Evolutionary conservation across 2,113 vertebrate species (phyloP).

Genomic region (Etheostoma spectabile): DNA sequence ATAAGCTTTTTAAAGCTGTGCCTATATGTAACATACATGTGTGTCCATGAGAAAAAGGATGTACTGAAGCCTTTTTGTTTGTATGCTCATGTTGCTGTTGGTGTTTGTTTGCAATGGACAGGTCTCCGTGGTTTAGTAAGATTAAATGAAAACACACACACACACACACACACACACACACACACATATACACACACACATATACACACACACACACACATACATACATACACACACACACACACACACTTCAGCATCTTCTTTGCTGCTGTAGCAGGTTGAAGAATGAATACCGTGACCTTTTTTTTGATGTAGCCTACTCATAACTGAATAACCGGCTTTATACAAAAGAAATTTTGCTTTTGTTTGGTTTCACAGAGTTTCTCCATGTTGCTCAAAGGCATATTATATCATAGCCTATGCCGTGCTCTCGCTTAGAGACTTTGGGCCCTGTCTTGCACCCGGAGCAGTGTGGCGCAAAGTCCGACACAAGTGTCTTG

Average conservation of each 20-base stretch:
- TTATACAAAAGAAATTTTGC: conserved; percentile 11
- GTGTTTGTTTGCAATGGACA: conserved; percentile 10
- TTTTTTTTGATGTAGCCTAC: conserved; percentile 35
- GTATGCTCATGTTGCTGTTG: not conserved
- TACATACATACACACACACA: not conserved
- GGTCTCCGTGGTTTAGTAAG: conserved; percentile 8
- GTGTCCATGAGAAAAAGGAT: not conserved
- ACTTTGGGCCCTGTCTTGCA: not conserved
- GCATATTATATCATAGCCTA: not conserved
- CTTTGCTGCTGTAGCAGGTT: conserved; percentile 1
- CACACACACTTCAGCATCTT: not conserved
- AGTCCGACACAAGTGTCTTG: not conserved
- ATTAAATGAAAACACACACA: conserved; percentile 23
- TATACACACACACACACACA: no score
- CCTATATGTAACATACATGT: not conserved
- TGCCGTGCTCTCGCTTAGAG: not conserved
- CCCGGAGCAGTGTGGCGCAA: no score
- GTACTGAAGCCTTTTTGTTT: not conserved
- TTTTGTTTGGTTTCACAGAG: conserved; percentile 29
- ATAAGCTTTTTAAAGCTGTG: conserved; percentile 10
- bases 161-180: no score
- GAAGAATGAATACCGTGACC: conserved; percentile 35
- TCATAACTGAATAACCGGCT: conserved; percentile 12
- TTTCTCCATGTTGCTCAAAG: conserved; percentile 8
- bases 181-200: no score